Evolutionary conservation across 2,113 vertebrate species (phyloP).

Genomic region (Dromiciops gliroides): DNA sequence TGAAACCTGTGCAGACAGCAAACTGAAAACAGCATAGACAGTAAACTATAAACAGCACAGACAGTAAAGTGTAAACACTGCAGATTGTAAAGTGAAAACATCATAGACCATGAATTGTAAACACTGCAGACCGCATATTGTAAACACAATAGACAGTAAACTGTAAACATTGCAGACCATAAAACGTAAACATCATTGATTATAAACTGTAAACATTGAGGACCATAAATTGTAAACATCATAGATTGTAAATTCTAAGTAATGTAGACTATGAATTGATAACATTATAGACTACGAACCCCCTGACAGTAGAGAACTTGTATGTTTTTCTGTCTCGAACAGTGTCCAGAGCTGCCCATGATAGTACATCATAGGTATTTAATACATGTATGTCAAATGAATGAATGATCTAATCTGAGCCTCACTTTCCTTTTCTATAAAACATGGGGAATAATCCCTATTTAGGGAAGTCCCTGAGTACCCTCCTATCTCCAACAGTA

Average conservation of each 20-base stretch:
- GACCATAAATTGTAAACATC: no score
- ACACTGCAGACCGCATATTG: no score
- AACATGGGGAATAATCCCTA: background rate
- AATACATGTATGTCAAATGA: background rate
- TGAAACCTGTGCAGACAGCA: no score
- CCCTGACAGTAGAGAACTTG: background rate
- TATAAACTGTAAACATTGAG: no score
- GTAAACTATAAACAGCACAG: background rate
- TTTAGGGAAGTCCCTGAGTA: background rate
- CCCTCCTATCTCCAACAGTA: background rate
- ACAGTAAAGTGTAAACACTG: background rate
- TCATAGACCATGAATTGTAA: background rate
- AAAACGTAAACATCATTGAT: no score
- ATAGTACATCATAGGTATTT: background rate
- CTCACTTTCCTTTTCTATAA: background rate
- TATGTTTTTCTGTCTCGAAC: background rate
- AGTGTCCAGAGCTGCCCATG: background rate
- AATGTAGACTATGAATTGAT: no score
- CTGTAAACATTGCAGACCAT: no score
- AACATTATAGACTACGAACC: no score
- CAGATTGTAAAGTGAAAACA: background rate
- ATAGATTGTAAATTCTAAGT: no score
- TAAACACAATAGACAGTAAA: no score
- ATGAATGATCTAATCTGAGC: background rate
- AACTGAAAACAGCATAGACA: no score